phyloP scores from a whole-genome alignment of 2,888 invertebrate genomes.

The Rhodophaea formosa region DNA sequence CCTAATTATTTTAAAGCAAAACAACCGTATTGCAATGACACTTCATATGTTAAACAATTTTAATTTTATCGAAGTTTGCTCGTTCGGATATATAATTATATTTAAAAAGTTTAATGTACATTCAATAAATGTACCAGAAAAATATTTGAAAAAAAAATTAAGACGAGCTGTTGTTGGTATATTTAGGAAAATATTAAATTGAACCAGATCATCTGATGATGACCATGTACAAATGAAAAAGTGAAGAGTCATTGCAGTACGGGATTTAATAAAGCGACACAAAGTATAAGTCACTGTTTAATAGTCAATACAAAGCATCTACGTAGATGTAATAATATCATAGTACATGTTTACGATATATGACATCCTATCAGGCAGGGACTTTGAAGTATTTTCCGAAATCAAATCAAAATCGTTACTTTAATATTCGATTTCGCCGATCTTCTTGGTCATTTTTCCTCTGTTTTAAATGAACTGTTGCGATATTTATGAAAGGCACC shows the following conservation, averaged over 20 bases:
- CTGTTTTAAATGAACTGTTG: no score
- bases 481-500: no score
- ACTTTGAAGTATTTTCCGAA: no score
- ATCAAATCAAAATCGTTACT: no score
- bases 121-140: conserved; percentile 64
- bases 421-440: no score
- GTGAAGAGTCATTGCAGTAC: conserved; percentile 63
- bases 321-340: conserved; percentile 61
- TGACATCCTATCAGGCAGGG: conserved; percentile 37
- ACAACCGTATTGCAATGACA: conserved; percentile 53
- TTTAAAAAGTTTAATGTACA: conserved; percentile 76
- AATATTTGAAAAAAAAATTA: conserved; percentile 44
- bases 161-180: conserved; percentile 80
- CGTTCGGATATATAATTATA: conserved; percentile 80
- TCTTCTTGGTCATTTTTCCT: no score
- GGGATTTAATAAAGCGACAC: conserved; percentile 53
- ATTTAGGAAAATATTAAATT: conserved; percentile 78
- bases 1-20: conserved; percentile 58
- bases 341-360: conserved; percentile 39
- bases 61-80: conserved; percentile 81
- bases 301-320: conserved; percentile 78
- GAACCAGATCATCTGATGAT: conserved; percentile 86
- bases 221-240: conserved; percentile 83
- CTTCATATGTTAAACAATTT: conserved; percentile 78
- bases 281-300: conserved; percentile 69